These are phyloP conservation scores for Oreochromis grahami DNA, from an alignment of 2,797 vertebrate genomes.

Conservation along the genomic window DNA sequence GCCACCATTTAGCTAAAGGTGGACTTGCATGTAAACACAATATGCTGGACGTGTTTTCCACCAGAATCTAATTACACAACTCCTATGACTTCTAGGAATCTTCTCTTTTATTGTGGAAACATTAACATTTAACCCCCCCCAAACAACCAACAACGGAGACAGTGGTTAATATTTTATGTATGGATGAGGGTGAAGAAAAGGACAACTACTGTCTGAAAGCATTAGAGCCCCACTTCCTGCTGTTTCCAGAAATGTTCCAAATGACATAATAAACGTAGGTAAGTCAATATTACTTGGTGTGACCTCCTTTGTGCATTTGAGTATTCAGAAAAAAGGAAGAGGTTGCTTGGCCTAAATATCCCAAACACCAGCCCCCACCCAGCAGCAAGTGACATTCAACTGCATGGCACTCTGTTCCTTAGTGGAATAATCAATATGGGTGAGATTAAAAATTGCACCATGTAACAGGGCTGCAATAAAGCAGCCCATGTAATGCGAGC, in stretches of 20 bases:
- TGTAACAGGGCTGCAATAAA: slow-evolving; percentile 32
- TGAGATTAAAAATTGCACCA: slow-evolving; percentile 21
- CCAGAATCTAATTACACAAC: neutral
- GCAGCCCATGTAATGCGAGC: slow-evolving; percentile 23
- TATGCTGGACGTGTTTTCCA: neutral
- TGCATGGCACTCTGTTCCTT: neutral
- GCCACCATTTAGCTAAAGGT: neutral
- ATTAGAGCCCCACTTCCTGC: neutral
- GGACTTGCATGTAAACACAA: neutral
- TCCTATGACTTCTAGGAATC: neutral
- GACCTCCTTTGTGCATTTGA: slow-evolving; percentile 17
- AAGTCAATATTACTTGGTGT: slow-evolving; percentile 13
- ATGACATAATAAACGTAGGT: neutral
- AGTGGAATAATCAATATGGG: slow-evolving; percentile 35
- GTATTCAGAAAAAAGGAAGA: neutral
- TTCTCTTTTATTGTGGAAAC: neutral
- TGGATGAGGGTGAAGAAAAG: slow-evolving; percentile 36
- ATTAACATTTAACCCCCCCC: neutral
- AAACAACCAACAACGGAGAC: slow-evolving; percentile 1
- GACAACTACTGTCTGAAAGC: slow-evolving; percentile 27
- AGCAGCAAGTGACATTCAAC: slow-evolving; percentile 6
- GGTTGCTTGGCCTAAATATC: slow-evolving; percentile 17
- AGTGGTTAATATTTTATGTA: slow-evolving; percentile 49
- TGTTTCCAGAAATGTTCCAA: neutral
- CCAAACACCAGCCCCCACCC: neutral